Conservation (phyloP, 2,113 vertebrate species). For the Numida meleagris region DNA sequence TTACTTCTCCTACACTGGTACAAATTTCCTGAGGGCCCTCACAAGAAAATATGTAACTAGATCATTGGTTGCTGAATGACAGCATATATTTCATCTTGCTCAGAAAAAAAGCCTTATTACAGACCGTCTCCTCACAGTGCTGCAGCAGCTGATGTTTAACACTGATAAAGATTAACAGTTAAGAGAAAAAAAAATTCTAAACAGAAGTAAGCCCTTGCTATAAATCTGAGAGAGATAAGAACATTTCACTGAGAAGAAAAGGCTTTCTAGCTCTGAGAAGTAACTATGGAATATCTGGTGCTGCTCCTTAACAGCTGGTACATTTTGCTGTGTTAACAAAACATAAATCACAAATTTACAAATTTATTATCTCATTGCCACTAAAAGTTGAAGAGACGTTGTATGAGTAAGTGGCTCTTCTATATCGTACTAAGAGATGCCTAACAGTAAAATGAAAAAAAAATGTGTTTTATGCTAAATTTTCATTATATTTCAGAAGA, state of each 20-base stretch:
- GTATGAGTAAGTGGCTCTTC: not conserved
- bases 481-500: not conserved
- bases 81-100: not conserved
- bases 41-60: not conserved
- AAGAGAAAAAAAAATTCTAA: not conserved
- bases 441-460: not conserved
- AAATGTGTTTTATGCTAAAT: not conserved
- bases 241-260: not conserved
- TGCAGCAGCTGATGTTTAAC: not conserved
- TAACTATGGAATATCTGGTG: not conserved
- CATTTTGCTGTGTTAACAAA: not conserved
- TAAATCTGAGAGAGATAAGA: not conserved
- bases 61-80: not conserved
- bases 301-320: not conserved
- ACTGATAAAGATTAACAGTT: not conserved
- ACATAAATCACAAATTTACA: not conserved
- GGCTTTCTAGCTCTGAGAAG: not conserved
- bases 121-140: not conserved
- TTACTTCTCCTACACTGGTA: not conserved
- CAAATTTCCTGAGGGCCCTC: not conserved
- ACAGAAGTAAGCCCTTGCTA: not conserved
- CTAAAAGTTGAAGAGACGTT: not conserved
- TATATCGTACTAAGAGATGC: not conserved
- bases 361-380: not conserved
- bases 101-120: not conserved